These are phyloP conservation scores for Neocrepidodera transversa DNA, from an alignment of 2,888 invertebrate species.

Conservation along the genomic window DNA sequence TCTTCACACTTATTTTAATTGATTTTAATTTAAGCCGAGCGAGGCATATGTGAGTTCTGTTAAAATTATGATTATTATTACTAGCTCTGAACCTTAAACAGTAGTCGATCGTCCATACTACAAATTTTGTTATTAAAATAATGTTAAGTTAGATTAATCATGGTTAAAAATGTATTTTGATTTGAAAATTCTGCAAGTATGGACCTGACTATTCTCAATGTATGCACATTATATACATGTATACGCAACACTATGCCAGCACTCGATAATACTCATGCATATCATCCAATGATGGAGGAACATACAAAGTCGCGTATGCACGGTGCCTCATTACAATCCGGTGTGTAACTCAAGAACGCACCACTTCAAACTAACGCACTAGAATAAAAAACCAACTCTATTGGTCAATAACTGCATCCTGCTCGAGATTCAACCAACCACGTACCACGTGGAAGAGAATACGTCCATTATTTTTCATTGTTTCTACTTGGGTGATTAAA, in stretches of 20 bases:
- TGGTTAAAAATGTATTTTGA: too few species aligned
- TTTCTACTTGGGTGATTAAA: constrained; percentile 55
- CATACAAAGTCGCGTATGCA: constrained; percentile 26
- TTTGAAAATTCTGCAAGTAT: not conserved
- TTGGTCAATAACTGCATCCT: constrained; percentile 53
- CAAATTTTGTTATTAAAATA: too few species aligned
- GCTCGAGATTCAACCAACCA: constrained; percentile 54
- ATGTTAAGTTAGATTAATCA: too few species aligned
- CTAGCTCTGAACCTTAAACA: too few species aligned
- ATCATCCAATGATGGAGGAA: constrained; percentile 33
- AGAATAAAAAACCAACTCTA: constrained; percentile 50
- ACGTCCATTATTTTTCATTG: constrained; percentile 56
- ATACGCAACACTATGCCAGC: constrained; percentile 1
- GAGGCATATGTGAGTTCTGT: too few species aligned
- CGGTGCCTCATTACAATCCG: constrained; percentile 22
- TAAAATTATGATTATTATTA: too few species aligned
- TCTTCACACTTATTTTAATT: too few species aligned
- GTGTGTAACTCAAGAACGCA: constrained; percentile 36
- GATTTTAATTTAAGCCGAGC: too few species aligned
- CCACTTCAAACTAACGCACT: constrained; percentile 49
- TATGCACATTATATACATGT: not conserved
- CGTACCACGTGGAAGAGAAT: constrained; percentile 37
- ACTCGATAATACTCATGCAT: constrained; percentile 37
- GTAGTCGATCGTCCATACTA: too few species aligned
- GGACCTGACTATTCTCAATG: not conserved